Base-by-base conservation (phyloP, 2,888 invertebrate species). In the Amphipoea lucens region DNA sequence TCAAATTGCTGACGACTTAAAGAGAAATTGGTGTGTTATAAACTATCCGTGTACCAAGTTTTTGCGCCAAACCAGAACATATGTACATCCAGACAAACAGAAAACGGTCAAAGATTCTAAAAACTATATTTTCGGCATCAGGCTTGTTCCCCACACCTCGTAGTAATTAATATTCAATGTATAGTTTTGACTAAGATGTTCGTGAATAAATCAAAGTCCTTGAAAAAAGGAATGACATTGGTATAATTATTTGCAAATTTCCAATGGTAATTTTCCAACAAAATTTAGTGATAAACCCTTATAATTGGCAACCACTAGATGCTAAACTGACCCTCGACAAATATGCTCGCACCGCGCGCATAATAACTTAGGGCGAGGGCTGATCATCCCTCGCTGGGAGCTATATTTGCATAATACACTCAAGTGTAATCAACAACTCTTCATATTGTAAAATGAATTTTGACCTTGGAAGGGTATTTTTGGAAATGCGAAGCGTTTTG, bases 311-410 rank as follows among this genome's bases (percentile, higher is more conserved):
- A 45, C 42, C 54, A 51, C 40, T 65, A 51, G 23, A 60, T 65
- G 42, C 11, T 68, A 73, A 73, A 76, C 81, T 70, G 68, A 65
- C 74, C 74, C 74, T 72, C 60, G 57, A 68, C 67, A 69, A 79
- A 66, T 73, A 51, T 48, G 57, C 48, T 60, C n/a, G 62, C 42
- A 36, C 45, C 36, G 45, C 14, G 51, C 51, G 14, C 62, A 45
- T 62, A 45, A 63, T 62, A 62, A 74, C 68, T 74, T 71, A 54
- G 82, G 86, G 74, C 29, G 71, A 74, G 74, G 67, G 60, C 36
- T 48, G 65, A 45, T 72, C 62, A 66, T 48, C 68, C 60, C 83
- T 54, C 54, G 62, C 78, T 23, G 5, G 14, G 42, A 70, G 71
- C 74, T 75, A 40, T 75, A 62, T 77, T 72, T 74, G 54, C 12